Percentiles rank a stretch among this genome's conserved stretches.
These are phyloP conservation scores for Drosophila nasuta DNA, from an alignment of 1,140 invertebrate genomes.

Conservation along the genomic window DNA sequence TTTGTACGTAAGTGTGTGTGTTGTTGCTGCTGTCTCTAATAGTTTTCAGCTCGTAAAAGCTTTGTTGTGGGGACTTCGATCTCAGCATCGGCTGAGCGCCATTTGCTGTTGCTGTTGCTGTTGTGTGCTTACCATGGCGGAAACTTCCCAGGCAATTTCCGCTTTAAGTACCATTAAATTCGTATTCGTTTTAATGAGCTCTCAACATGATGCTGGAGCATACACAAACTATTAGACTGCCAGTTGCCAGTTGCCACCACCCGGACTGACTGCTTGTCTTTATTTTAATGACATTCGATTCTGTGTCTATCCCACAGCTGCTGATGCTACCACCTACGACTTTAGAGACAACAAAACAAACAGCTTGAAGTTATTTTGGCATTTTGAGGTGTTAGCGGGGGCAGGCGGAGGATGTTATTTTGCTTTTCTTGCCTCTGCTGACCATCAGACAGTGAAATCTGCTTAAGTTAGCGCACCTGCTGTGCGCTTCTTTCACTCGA, in stretches of 20 bases:
- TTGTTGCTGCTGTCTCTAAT: slow-evolving; percentile 67
- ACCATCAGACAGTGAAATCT: slow-evolving; percentile 69
- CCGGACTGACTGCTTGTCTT: slow-evolving; percentile 28
- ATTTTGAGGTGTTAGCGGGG: background rate
- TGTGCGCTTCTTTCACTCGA: slow-evolving; percentile 20
- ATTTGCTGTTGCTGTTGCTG: slow-evolving; percentile 36
- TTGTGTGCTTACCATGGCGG: slow-evolving; percentile 70
- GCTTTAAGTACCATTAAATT: slow-evolving; percentile 84
- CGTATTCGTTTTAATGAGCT: slow-evolving; percentile 84
- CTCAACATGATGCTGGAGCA: slow-evolving; percentile 77
- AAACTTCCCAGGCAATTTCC: slow-evolving; percentile 84
- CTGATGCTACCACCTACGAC: slow-evolving; percentile 36
- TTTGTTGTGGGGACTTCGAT: slow-evolving; percentile 67
- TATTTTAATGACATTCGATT: slow-evolving; percentile 82
- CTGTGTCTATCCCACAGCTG: slow-evolving; percentile 53
- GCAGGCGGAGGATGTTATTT: background rate
- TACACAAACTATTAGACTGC: background rate
- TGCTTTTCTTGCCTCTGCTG: slow-evolving; percentile 11
- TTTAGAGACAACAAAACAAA: slow-evolving; percentile 40
- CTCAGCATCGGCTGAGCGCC: slow-evolving; percentile 26
- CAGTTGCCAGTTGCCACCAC: background rate
- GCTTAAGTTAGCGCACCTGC: slow-evolving; percentile 53
- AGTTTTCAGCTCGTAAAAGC: slow-evolving; percentile 79
- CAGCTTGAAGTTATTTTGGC: slow-evolving; percentile 8
- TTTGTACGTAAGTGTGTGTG: too few species aligned